Percentiles rank a stretch among this genome's conserved stretches.
These are phyloP conservation scores for honey bee (Apis mellifera) DNA, from an alignment of 1,140 invertebrate species.

Conservation along the genomic window Amel_HAv3.1 CM009931.2:8627501-8628000, in stretches of 20 bases:
- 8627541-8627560: constrained; percentile 54
- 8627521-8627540: not conserved
- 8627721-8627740: constrained; percentile 19
- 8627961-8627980: too few relatives aligned
- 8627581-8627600: constrained; percentile 51
- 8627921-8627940: not conserved
- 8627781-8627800: constrained; percentile 22
- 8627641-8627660: constrained; percentile 38
- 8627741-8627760: not conserved
- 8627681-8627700: constrained; percentile 6
- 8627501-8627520: too few relatives aligned
- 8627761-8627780: constrained; percentile 4
- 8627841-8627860: too few relatives aligned
- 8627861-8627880: too few relatives aligned
- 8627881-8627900: not conserved
- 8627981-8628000: too few relatives aligned
- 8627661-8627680: constrained; percentile 60
- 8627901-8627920: not conserved
- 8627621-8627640: constrained; percentile 55
- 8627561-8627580: constrained; percentile 38
- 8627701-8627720: constrained; percentile 40
- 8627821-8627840: not conserved
- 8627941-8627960: not conserved
- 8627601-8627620: constrained; percentile 55
- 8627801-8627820: not conserved